A percentile compares a stretch with the other conserved stretches of the same genome.
Evolutionary conservation across 2,113 vertebrate genomes (phyloP).

Genomic region (Pelecanus crispus): DNA sequence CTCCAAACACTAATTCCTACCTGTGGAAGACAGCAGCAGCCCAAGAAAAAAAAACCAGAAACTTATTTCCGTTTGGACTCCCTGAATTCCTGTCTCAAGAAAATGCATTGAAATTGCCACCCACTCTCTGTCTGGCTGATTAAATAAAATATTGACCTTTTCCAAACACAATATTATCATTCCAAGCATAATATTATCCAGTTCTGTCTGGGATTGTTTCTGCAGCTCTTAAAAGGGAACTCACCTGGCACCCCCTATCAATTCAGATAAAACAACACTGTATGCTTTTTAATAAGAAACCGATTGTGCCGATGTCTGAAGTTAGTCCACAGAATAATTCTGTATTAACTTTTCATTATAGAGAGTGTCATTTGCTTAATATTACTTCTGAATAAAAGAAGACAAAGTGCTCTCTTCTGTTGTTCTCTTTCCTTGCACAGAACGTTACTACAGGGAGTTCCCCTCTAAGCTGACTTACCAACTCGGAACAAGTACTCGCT

Average conservation of each 20-base stretch:
- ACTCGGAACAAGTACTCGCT: background rate
- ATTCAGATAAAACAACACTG: background rate
- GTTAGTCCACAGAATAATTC: background rate
- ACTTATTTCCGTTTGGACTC: background rate
- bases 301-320: background rate
- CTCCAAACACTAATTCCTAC: background rate
- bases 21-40: background rate
- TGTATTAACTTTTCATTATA: background rate
- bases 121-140: conserved; percentile 55
- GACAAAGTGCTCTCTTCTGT: background rate
- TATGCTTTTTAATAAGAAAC: background rate
- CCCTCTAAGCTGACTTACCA: background rate
- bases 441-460: background rate
- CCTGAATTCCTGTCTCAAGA: conserved; percentile 40
- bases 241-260: conserved; percentile 42
- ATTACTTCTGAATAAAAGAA: background rate
- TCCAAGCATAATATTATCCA: conserved; percentile 46
- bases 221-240: conserved; percentile 16
- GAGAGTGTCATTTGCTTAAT: background rate
- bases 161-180: conserved; percentile 46
- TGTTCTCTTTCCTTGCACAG: background rate
- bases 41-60: background rate
- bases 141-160: conserved; percentile 61
- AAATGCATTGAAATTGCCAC: conserved; percentile 54
- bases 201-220: conserved; percentile 16